Percentiles rank a stretch among this genome's conserved stretches.
These are phyloP conservation scores for Yponomeuta malinellus DNA, from an alignment of 2,888 invertebrate species.

Conservation along the genomic window DNA sequence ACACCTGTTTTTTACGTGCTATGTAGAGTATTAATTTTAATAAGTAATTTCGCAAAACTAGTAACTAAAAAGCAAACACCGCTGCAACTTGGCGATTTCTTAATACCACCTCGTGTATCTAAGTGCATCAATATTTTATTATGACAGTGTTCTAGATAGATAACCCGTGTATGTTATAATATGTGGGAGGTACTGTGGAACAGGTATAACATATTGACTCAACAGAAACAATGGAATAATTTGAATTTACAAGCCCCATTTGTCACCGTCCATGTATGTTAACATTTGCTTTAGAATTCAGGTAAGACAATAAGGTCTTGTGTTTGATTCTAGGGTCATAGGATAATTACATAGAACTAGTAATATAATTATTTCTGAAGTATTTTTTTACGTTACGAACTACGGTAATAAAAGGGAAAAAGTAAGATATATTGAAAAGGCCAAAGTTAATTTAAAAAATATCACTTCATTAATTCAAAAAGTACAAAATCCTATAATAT, in stretches of 20 bases:
- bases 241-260: constrained; percentile 25
- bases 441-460: constrained; percentile 17
- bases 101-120: constrained; percentile 2
- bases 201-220: constrained; percentile 6
- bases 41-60: not conserved
- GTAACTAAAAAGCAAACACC: not conserved
- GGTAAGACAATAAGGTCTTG: not conserved
- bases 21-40: no score
- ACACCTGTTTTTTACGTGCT: no score
- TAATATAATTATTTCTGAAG: not conserved
- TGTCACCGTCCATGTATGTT: constrained; percentile 20
- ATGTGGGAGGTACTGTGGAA: not conserved
- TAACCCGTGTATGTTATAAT: constrained; percentile 4
- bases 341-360: no score
- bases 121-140: constrained; percentile 11
- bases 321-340: not conserved
- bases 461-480: constrained; percentile 18
- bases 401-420: not conserved
- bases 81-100: not conserved
- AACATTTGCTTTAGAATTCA: not conserved
- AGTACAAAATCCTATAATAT: constrained; percentile 47
- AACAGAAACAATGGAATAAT: constrained; percentile 25
- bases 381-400: not conserved
- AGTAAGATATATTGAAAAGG: not conserved
- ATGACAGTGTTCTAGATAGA: constrained; percentile 11